phyloP scores from a whole-genome alignment of 1,140 invertebrate species.

The Matsumurasca onukii region DNA sequence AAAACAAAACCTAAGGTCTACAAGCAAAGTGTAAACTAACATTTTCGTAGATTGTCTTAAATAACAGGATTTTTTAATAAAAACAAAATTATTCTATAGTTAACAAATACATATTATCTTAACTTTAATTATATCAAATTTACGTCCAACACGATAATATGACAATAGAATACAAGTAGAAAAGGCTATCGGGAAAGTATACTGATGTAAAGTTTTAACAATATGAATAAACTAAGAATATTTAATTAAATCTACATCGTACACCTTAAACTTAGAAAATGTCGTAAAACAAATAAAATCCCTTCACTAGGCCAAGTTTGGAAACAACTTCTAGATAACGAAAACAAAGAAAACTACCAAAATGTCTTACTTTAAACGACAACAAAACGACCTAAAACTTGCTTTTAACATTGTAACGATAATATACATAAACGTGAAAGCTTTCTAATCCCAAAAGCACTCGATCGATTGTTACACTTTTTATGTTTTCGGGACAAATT shows the following conservation, averaged over 20 bases:
- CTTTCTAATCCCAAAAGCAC: too few relatives aligned
- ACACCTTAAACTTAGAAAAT: too few relatives aligned
- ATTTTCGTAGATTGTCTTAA: neutral
- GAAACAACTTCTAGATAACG: neutral
- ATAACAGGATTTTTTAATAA: neutral
- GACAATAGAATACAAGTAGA: neutral
- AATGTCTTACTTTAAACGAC: too few relatives aligned
- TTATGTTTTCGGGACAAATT: too few relatives aligned
- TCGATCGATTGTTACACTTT: too few relatives aligned
- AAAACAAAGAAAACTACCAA: too few relatives aligned
- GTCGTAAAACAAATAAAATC: neutral
- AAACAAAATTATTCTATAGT: neutral
- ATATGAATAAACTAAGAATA: constrained; percentile 1
- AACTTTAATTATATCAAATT: neutral
- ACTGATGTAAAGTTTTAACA: neutral
- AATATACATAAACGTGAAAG: too few relatives aligned
- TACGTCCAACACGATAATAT: constrained; percentile 9
- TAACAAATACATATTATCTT: neutral
- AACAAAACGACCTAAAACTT: too few relatives aligned
- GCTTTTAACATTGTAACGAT: too few relatives aligned
- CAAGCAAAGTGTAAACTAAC: too few relatives aligned
- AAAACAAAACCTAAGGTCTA: too few relatives aligned
- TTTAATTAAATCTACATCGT: too few relatives aligned
- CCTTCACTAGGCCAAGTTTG: constrained; percentile 21
- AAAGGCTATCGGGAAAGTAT: constrained; percentile 20